A percentile compares a stretch with the other conserved stretches of the same genome.
These are phyloP conservation scores for Dusona sp. DNA, from an alignment of 2,888 invertebrate species.

Conservation along the genomic window DNA sequence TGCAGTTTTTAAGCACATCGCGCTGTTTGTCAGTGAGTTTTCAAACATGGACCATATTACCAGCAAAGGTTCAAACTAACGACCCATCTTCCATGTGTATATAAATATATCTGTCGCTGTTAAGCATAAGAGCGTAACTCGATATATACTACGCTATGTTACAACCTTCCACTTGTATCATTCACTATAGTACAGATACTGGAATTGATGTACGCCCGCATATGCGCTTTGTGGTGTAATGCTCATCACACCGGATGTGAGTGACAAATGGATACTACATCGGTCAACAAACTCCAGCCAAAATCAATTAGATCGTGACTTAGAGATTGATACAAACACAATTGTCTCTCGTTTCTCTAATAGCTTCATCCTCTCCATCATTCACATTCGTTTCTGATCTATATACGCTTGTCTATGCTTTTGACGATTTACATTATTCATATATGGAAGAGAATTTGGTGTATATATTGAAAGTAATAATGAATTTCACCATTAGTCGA, in stretches of 20 bases:
- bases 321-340: constrained; percentile 54
- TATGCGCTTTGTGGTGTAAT: constrained; percentile 17
- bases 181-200: constrained; percentile 5
- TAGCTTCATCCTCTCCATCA: background rate
- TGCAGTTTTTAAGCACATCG: background rate
- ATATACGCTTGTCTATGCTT: background rate
- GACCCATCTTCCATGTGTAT: too few relatives aligned
- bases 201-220: constrained; percentile 38
- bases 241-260: constrained; percentile 31
- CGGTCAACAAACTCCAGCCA: constrained; percentile 32
- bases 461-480: background rate
- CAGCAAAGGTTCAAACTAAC: too few relatives aligned
- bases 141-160: background rate
- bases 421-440: background rate
- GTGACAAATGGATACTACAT: constrained; percentile 45
- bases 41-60: too few relatives aligned
- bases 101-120: background rate
- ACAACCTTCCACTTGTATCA: background rate
- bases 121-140: background rate
- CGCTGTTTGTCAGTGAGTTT: background rate
- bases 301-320: constrained; percentile 64
- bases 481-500: background rate
- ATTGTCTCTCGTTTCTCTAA: constrained; percentile 42
- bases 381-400: background rate
- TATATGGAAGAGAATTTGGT: background rate